phyloP scores from a whole-genome alignment of 2,113 vertebrate genomes.

The Vulpes lagopus region DNA sequence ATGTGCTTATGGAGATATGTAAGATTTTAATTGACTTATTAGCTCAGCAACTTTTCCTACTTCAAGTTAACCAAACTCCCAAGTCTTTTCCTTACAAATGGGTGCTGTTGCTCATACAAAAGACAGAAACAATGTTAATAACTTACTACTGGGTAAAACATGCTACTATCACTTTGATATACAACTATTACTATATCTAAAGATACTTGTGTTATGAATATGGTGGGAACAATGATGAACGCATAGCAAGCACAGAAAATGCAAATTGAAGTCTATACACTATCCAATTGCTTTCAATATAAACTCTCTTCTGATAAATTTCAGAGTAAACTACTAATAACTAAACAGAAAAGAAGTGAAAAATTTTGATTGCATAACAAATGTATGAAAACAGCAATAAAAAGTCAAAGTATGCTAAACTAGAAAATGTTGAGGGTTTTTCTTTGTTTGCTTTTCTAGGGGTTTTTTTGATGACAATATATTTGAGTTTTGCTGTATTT shows the following conservation, averaged over 20 bases:
- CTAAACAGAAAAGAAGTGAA: neutral
- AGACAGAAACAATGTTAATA: neutral
- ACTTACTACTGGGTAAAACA: neutral
- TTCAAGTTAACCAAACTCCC: constrained; percentile 41
- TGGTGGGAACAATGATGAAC: neutral
- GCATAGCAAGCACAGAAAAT: neutral
- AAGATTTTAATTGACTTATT: neutral
- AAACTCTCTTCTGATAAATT: neutral
- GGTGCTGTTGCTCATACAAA: neutral
- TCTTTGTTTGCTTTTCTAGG: neutral
- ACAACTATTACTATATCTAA: neutral
- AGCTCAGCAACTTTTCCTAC: neutral
- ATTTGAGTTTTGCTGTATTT: constrained; percentile 28
- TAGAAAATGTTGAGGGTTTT: neutral
- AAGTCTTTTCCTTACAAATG: neutral
- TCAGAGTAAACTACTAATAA: constrained; percentile 24
- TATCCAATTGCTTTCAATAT: neutral
- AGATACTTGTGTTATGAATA: neutral
- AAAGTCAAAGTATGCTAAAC: constrained; percentile 10
- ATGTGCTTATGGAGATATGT: neutral
- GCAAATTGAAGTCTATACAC: neutral
- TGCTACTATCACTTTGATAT: neutral
- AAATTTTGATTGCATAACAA: neutral
- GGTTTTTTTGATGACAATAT: neutral
- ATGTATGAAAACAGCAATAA: neutral